Conservation (phyloP, 1,140 invertebrate species). For the Caerostris extrusa region DNA sequence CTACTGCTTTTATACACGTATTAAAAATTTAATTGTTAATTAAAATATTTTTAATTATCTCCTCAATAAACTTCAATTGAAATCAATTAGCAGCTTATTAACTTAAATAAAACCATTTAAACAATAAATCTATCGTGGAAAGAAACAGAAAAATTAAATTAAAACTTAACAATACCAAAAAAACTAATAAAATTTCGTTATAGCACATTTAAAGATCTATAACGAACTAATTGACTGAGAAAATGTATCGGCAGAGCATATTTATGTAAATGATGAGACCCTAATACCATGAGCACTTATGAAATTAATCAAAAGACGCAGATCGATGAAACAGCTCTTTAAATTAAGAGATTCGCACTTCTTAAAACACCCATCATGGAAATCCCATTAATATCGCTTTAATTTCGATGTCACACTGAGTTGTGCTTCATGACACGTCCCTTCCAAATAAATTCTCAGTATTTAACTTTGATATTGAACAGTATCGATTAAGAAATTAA, state of each 20-base stretch:
- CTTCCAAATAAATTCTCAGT: slow-evolving; percentile 50
- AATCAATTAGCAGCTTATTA: too few species aligned
- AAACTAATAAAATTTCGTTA: not conserved
- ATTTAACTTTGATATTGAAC: slow-evolving; percentile 66
- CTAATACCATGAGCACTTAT: not conserved
- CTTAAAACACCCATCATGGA: slow-evolving; percentile 23
- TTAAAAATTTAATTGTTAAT: too few species aligned
- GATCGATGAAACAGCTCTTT: not conserved
- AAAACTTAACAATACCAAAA: not conserved
- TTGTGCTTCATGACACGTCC: not conserved
- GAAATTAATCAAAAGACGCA: slow-evolving; percentile 36
- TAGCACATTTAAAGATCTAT: not conserved
- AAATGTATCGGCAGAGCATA: not conserved
- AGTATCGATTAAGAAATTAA: slow-evolving; percentile 66
- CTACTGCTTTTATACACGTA: too few species aligned
- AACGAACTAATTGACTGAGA: not conserved
- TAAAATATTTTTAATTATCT: too few species aligned
- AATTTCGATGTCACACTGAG: not conserved
- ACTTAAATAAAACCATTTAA: not conserved
- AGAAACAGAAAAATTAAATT: not conserved
- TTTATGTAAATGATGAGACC: not conserved
- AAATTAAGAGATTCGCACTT: not conserved
- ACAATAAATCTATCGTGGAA: not conserved
- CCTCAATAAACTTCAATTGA: too few species aligned
- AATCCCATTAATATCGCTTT: slow-evolving; percentile 37